These are phyloP conservation scores for Panurus biarmicus DNA, from an alignment of 2,113 vertebrate genomes.

Conservation along the genomic window DNA sequence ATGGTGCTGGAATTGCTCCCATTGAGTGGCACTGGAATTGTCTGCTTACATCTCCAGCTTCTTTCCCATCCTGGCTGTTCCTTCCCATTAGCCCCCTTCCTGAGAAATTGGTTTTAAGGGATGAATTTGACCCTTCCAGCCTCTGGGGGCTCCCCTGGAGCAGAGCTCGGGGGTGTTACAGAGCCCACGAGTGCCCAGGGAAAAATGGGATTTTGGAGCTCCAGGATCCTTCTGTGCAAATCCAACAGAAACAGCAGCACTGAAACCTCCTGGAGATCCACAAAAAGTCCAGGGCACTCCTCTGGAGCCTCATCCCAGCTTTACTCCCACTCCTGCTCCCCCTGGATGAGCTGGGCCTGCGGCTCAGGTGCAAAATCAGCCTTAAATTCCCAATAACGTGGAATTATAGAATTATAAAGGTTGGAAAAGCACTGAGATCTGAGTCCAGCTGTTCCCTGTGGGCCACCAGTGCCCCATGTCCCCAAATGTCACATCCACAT, in stretches of 20 bases:
- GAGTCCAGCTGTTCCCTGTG: background rate
- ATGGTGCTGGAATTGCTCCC: background rate
- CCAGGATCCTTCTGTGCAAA: background rate
- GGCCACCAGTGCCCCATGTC: background rate
- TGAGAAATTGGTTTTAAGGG: background rate
- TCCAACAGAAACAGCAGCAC: background rate
- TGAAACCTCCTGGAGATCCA: background rate
- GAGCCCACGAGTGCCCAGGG: fast-evolving
- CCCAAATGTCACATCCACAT: background rate
- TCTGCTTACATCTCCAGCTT: background rate
- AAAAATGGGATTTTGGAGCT: background rate
- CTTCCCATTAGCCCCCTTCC: background rate
- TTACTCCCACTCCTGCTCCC: background rate
- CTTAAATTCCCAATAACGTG: fast-evolving
- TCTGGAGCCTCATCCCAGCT: background rate
- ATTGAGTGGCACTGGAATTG: background rate
- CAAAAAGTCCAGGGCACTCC: background rate
- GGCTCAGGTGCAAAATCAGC: background rate
- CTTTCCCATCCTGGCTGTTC: background rate
- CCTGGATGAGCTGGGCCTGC: background rate
- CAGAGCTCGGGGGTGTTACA: fast-evolving
- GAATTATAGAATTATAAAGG: background rate
- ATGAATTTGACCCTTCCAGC: background rate
- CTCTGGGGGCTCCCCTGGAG: background rate
- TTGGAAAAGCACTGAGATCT: background rate